Conservation (phyloP, 1,140 invertebrate genomes). For the Trachelipus rathkii region DNA sequence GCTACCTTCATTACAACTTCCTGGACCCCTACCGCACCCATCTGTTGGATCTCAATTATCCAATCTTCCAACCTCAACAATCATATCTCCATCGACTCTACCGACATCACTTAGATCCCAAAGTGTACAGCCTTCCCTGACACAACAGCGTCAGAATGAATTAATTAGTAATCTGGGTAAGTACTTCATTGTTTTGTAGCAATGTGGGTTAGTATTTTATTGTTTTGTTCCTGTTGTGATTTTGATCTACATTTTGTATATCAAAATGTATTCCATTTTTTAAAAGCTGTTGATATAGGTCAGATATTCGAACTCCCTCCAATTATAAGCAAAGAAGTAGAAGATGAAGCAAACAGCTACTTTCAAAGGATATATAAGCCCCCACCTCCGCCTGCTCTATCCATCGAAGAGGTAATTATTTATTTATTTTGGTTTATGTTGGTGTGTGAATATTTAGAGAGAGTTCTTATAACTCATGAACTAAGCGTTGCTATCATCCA, state of each 20-base stretch:
- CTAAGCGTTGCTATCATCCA: too few relatives aligned
- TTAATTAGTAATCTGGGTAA: neutral
- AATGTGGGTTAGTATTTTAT: too few relatives aligned
- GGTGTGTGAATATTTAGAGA: too few relatives aligned
- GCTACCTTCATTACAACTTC: slow-evolving; percentile 67
- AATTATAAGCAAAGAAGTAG: slow-evolving; percentile 77
- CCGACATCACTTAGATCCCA: slow-evolving; percentile 45
- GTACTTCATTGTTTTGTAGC: neutral
- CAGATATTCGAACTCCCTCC: slow-evolving; percentile 44
- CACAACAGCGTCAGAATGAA: slow-evolving; percentile 33
- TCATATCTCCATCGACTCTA: slow-evolving; percentile 54
- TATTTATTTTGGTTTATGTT: too few relatives aligned
- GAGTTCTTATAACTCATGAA: too few relatives aligned
- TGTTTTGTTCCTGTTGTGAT: neutral
- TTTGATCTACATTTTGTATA: neutral
- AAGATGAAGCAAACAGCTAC: slow-evolving; percentile 96
- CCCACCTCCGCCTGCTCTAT: slow-evolving; percentile 63
- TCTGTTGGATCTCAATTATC: slow-evolving; percentile 58
- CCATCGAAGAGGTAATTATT: slow-evolving; percentile 48
- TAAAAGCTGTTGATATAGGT: slow-evolving; percentile 36
- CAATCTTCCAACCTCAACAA: slow-evolving; percentile 60
- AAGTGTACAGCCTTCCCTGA: slow-evolving; percentile 33
- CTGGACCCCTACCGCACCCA: slow-evolving; percentile 53
- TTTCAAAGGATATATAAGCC: slow-evolving; percentile 98
- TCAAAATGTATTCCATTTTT: too few relatives aligned